Conservation (phyloP, 2,113 vertebrate genomes). For the Callaeas wilsoni region DNA sequence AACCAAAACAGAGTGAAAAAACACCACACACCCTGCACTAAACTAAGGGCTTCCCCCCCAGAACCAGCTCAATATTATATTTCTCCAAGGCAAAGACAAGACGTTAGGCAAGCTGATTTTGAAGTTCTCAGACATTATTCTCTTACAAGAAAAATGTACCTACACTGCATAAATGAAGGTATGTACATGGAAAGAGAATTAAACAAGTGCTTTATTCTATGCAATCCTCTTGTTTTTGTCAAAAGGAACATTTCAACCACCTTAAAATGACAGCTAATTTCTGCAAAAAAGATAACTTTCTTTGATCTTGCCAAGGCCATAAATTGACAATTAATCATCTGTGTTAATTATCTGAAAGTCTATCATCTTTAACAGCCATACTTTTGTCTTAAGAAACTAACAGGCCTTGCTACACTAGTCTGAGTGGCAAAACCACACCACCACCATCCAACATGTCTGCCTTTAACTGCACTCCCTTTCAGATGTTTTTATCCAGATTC, state of each 20-base stretch:
- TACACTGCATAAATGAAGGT: neutral
- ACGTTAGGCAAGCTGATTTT: neutral
- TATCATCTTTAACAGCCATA: neutral
- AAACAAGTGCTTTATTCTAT: neutral
- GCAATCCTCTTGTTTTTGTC: neutral
- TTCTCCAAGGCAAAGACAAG: neutral
- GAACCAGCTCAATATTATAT: neutral
- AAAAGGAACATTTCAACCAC: neutral
- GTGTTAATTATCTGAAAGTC: neutral
- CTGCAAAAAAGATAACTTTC: neutral
- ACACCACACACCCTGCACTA: neutral
- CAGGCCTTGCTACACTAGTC: neutral
- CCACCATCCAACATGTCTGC: neutral
- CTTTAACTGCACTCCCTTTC: neutral
- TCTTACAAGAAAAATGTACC: neutral
- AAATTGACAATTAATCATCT: neutral
- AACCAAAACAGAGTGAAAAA: neutral
- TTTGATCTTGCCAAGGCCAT: neutral
- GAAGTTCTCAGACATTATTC: neutral
- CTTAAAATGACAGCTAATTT: neutral
- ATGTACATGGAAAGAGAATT: neutral
- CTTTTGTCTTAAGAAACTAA: neutral
- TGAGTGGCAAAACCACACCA: neutral
- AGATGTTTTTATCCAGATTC: neutral
- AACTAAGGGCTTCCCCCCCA: neutral